Evolutionary conservation across 2,888 invertebrate species (phyloP).

Genomic region (Ennomos erosarius): DNA sequence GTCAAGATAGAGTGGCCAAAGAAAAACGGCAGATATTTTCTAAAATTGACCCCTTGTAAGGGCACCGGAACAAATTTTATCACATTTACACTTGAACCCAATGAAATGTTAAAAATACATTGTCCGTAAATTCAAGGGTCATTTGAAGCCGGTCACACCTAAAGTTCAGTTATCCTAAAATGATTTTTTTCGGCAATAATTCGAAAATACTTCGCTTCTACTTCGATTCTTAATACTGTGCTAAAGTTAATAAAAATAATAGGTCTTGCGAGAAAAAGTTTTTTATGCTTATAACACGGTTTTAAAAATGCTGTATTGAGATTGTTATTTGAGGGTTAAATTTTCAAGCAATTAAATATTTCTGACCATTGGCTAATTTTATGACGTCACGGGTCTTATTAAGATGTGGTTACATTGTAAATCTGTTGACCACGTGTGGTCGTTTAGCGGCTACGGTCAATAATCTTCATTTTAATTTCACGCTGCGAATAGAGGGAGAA

Average conservation of each 20-base stretch:
- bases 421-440: conserved; percentile 66
- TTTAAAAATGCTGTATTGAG: no score
- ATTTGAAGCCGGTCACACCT: conserved; percentile 73
- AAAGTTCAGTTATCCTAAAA: conserved; percentile 26
- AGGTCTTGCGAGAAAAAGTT: no score
- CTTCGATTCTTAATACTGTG: no score
- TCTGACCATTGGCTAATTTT: conserved; percentile 34
- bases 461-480: conserved; percentile 52
- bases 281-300: no score
- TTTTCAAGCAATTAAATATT: conserved; percentile 13
- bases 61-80: conserved; percentile 74
- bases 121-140: conserved; percentile 77
- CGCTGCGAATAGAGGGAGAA: conserved; percentile 52
- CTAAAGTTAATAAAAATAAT: no score
- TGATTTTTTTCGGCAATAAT: no score
- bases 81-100: conserved; percentile 74
- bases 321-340: background rate
- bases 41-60: conserved; percentile 75
- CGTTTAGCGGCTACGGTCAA: conserved; percentile 58
- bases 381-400: conserved; percentile 36
- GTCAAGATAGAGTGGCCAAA: conserved; percentile 63
- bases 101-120: conserved; percentile 78
- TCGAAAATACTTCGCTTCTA: no score
- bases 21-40: conserved; percentile 60
- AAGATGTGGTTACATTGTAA: conserved; percentile 47